Base-by-base conservation (phyloP, 2,888 invertebrate species). In the Cartodere bifasciata region DNA sequence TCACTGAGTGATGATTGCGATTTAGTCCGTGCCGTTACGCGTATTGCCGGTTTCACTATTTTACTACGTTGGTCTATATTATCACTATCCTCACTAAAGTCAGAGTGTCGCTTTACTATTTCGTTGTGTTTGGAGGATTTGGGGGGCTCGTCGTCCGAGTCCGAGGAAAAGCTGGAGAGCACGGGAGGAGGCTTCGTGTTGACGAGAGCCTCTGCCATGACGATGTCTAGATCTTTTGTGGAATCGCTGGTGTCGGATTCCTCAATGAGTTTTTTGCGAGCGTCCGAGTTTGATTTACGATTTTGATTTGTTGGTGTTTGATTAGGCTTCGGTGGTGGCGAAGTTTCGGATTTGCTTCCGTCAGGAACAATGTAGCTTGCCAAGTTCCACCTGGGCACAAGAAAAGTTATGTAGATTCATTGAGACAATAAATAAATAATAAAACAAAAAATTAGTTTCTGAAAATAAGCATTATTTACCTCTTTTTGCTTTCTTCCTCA, bases 131-230 rank as follows among this genome's bases (percentile, higher is more conserved):
- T 42, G 29, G 41, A 39, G 23, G 34, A 37, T 37, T 41, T 46
- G 12, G 34, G 11, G 13, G 36, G 34, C 35, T 41, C 28, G 22
- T 37, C 36, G 13, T 43, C 43, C 3, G 41, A 38, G 35, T n/a
- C 31, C 29, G 33, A 32, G 4, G 73, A 72, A 40, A 74, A 56
- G 49, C 71, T 70, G 40, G 73, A 74, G 34, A 74, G 57, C 36
- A 72, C 62, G 7, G 58, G 56, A 25, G 52, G 47, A 10, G 47
- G 45, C 23, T 41, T 46, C 10, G 44, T 40, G 27, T 48, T 46
- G 5, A 47, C 43, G 7, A 52, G 38, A 16, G 63, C 70, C 44
- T 67, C 69, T 4, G 67, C 68, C 31, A 72, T 62, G 5, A 66
- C 67, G 47, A 64, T 63, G 44, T 70, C 64, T 34, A 71, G 47